A percentile compares a stretch with the other conserved stretches of the same genome.
These are phyloP conservation scores for Drosophila neotestacea DNA, from an alignment of 2,888 invertebrate genomes.

Conservation along the genomic window DNA sequence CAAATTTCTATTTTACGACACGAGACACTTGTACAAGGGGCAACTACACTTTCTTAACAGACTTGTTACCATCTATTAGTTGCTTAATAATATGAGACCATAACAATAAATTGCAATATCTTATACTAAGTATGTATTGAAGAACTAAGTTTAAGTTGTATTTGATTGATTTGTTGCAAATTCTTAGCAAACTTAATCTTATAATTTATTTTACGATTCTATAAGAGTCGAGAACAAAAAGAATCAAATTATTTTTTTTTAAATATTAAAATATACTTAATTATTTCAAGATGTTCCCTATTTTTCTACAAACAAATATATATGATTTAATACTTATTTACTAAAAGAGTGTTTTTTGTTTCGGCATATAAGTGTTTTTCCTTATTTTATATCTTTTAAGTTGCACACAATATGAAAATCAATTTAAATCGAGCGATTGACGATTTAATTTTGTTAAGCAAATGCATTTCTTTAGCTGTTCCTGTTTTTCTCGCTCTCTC, in stretches of 20 bases:
- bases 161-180: too few species aligned
- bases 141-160: too few species aligned
- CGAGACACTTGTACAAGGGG: slow-evolving; percentile 7
- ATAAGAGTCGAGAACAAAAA: too few species aligned
- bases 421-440: slow-evolving; percentile 58
- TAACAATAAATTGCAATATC: too few species aligned
- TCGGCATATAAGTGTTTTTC: background rate
- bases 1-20: slow-evolving; percentile 61
- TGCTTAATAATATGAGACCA: too few species aligned
- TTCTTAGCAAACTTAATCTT: too few species aligned
- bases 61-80: background rate
- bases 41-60: slow-evolving; percentile 5
- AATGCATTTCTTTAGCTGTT: slow-evolving; percentile 49
- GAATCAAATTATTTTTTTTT: too few species aligned
- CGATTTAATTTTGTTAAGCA: slow-evolving; percentile 27
- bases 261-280: too few species aligned
- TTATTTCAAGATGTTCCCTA: background rate
- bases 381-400: slow-evolving; percentile 2
- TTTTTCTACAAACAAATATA: too few species aligned
- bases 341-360: background rate
- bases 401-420: slow-evolving; percentile 48
- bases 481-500: slow-evolving; percentile 5
- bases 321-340: too few species aligned
- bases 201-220: too few species aligned
- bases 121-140: too few species aligned